Percentiles rank a stretch among this genome's conserved stretches.
Conservation (phyloP, 2,797 vertebrate genomes). For the Pipistrellus nathusii region DNA sequence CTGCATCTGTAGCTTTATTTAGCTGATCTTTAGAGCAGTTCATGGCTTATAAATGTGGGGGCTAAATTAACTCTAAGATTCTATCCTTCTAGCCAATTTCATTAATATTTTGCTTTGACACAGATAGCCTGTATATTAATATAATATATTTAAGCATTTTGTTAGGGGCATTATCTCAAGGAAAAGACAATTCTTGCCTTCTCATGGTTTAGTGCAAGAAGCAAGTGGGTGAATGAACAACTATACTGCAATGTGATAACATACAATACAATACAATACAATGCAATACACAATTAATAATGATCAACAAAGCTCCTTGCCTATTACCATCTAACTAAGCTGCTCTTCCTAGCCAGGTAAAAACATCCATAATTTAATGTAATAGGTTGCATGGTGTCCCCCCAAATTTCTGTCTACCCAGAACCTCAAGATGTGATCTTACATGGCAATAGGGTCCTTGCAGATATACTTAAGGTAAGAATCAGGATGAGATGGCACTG, state of each 20-base stretch:
- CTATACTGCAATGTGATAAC: neutral
- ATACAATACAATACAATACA: neutral
- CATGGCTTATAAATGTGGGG: neutral
- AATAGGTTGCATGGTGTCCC: neutral
- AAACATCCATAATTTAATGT: neutral
- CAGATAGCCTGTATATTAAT: neutral
- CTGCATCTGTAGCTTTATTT: too few species aligned
- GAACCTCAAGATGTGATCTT: neutral
- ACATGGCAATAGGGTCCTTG: neutral
- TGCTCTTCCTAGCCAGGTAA: neutral
- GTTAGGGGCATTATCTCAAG: neutral
- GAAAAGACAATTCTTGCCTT: neutral
- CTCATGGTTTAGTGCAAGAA: neutral
- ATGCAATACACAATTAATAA: conserved; percentile 14
- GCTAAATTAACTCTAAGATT: neutral
- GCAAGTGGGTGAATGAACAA: neutral
- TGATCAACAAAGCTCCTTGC: neutral
- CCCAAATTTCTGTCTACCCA: neutral
- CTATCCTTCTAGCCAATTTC: neutral
- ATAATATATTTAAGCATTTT: neutral
- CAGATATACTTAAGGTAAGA: neutral
- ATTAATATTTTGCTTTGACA: neutral
- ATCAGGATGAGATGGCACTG: neutral
- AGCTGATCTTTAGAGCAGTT: neutral
- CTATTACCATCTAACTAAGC: neutral